Percentiles rank a stretch among this genome's conserved stretches.
These are phyloP conservation scores for Callospermophilus lateralis DNA, from an alignment of 2,113 vertebrate species.

Conservation along the genomic window DNA sequence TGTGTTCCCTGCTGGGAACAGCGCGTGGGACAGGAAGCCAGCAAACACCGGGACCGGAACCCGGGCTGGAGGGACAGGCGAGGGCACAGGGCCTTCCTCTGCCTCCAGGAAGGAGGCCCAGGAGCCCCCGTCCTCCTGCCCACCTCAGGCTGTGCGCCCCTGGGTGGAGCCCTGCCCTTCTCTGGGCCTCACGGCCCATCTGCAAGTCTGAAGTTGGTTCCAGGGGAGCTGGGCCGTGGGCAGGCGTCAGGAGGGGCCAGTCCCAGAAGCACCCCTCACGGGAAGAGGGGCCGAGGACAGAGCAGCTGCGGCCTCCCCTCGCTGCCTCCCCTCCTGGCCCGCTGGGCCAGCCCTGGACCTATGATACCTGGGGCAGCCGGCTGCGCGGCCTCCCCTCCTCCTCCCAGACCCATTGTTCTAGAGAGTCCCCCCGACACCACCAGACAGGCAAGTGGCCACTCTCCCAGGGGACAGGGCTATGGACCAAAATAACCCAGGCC, in stretches of 20 bases:
- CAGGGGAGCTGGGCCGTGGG: neutral
- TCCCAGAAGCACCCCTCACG: neutral
- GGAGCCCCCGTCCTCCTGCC: neutral
- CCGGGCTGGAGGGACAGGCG: too few relatives aligned
- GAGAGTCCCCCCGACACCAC: neutral
- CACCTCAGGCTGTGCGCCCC: neutral
- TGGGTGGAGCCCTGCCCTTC: neutral
- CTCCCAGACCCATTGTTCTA: conserved; percentile 69
- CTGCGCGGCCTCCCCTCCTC: neutral
- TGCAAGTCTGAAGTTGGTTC: neutral
- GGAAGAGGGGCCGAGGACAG: neutral
- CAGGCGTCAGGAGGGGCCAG: neutral
- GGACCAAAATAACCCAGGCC: conserved; percentile 62
- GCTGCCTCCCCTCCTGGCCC: neutral
- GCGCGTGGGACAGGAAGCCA: neutral
- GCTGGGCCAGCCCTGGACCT: neutral
- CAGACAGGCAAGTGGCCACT: neutral
- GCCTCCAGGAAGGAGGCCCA: neutral
- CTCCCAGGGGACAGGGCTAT: neutral
- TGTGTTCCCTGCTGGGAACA: too few relatives aligned
- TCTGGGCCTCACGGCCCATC: neutral
- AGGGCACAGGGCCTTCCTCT: neutral
- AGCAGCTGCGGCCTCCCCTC: neutral
- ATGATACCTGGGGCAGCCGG: conserved; percentile 64
- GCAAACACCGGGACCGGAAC: neutral